Base-by-base conservation (phyloP, 2,888 invertebrate species). In the Chalcosyrphus nemorum region DNA sequence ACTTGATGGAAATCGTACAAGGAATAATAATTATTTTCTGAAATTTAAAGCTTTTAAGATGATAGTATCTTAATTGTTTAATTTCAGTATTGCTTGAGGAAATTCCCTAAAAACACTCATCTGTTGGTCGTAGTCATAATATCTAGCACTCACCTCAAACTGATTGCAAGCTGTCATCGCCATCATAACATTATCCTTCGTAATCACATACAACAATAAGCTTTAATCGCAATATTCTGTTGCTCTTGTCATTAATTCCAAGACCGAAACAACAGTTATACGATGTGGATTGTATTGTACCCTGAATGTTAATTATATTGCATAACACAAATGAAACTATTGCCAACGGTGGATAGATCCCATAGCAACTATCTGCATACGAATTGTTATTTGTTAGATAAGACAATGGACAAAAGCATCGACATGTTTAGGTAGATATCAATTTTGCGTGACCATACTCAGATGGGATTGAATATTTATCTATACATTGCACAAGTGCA, bases 201-300 rank as follows among this genome's bases (percentile, higher is more conserved):
- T 59, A 41, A 41, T 59, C 38, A 24, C 41, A 59, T 9, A 24
- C 41, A 41, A 13, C 57, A 59, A 59, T 59, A 24, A 59, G 57
- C 41, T 41, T 24, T 13, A 24, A 38, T 13, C 19, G 35, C 32
- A 35, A 19, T 59, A 59, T 38, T 41, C 41, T 41, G 15, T 59
- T 15, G 24, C 24, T 13, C n/a, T 35, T 38, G 57, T 21, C 57
- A 59, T 41, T 41, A 41, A 59, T 59, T 13, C 24, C 5, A 24
- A 41, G 24, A 41, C 24, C 6, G 7, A 57, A 19, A 19, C 19
- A n/a, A 21, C n/a, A 19, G 35, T 21, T 32, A 56, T 35, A 21
- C 35, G 19, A 35, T 35, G 11, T 27, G 27, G 56, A 11, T n/a
- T 35, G 56, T 56, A 11, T n/a, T 35, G 56, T 56, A 35, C n/a